Percentiles rank a stretch among this genome's conserved stretches.
These are phyloP conservation scores for Phallusia fumigata DNA, from an alignment of 23 tunicate genomes.

Conservation along the genomic window DNA sequence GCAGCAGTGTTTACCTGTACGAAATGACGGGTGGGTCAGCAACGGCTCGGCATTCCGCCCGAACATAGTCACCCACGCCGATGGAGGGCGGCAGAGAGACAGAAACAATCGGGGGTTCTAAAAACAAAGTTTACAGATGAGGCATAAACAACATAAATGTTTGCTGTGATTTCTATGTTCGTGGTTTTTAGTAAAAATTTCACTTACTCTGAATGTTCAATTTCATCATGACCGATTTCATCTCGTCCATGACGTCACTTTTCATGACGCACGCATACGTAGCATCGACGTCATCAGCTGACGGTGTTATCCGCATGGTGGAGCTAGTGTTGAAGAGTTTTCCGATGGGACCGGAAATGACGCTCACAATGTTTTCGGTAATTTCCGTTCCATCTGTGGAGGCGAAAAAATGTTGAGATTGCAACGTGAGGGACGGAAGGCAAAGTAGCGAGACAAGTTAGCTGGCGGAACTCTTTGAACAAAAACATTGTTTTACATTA, in stretches of 20 bases:
- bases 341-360: constrained; percentile 21
- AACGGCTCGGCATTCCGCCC: constrained; percentile 42
- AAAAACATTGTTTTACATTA: too few relatives aligned
- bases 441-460: too few relatives aligned
- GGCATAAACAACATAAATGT: not conserved
- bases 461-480: too few relatives aligned
- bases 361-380: constrained; percentile 31
- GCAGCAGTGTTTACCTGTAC: constrained; percentile 79
- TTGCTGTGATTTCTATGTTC: not conserved
- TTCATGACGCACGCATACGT: constrained; percentile 77
- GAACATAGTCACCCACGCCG: constrained; percentile 39
- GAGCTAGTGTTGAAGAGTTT: constrained; percentile 70
- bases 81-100: constrained; percentile 32
- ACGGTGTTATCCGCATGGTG: constrained; percentile 76
- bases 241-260: constrained; percentile 42
- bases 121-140: not conserved
- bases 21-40: constrained; percentile 63
- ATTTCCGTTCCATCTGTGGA: constrained; percentile 40
- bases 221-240: constrained; percentile 17
- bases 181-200: not conserved
- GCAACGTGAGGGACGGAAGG: too few relatives aligned
- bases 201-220: constrained; percentile 59
- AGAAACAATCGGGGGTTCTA: constrained; percentile 76
- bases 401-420: too few relatives aligned
- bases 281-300: constrained; percentile 38